A percentile compares a stretch with the other conserved stretches of the same genome.
phyloP scores from a whole-genome alignment of 2,113 vertebrate species.

The Formicarius rufipectus region DNA sequence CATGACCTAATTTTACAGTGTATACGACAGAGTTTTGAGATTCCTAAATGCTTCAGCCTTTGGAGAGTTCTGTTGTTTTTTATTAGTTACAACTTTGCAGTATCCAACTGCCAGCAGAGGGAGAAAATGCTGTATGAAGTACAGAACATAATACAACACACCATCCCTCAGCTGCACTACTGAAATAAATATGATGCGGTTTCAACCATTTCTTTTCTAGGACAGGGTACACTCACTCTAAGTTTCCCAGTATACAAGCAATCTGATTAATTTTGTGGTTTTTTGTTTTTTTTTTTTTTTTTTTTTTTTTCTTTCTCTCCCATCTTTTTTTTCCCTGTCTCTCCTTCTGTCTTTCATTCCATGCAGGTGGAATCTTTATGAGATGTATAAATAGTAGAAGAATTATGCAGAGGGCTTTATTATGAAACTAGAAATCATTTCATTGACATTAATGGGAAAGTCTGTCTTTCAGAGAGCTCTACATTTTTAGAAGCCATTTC shows the following conservation, averaged over 20 bases:
- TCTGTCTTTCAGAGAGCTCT: slow-evolving; percentile 62
- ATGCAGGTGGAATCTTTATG: slow-evolving; percentile 20
- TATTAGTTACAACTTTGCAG: background rate
- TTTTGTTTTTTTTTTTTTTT: no score
- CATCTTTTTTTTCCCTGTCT: background rate
- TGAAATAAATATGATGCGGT: slow-evolving; percentile 46
- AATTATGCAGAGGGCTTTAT: slow-evolving; percentile 55
- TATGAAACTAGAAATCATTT: slow-evolving; percentile 61
- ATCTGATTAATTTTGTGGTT: background rate
- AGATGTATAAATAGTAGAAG: slow-evolving; percentile 49
- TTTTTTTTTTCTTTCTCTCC: background rate
- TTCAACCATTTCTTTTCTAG: slow-evolving; percentile 65
- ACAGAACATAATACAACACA: background rate
- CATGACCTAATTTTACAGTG: slow-evolving; percentile 21
- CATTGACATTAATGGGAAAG: slow-evolving; percentile 71
- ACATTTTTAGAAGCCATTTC: slow-evolving; percentile 61
- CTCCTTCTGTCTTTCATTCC: background rate
- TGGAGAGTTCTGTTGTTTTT: slow-evolving; percentile 19
- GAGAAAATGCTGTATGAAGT: slow-evolving; percentile 67
- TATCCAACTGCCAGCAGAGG: slow-evolving; percentile 72
- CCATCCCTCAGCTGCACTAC: background rate
- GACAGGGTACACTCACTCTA: slow-evolving; percentile 21
- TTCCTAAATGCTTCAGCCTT: background rate
- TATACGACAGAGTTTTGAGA: background rate
- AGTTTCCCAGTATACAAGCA: background rate